Conservation (phyloP, 2,888 invertebrate species). For the Ariolimax columbianus region DNA sequence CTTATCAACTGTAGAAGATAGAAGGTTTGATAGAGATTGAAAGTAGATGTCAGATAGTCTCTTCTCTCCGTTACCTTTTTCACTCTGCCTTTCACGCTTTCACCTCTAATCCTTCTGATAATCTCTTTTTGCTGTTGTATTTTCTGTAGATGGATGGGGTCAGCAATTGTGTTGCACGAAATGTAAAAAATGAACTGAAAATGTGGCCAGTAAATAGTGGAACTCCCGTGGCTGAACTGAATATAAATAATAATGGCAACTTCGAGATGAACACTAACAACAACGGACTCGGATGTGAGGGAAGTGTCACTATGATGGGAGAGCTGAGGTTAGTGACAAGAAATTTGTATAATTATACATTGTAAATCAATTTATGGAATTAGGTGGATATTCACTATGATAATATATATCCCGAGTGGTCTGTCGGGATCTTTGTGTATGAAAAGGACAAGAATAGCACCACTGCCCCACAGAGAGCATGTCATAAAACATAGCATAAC, state of each 20-base stretch:
- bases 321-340: slow-evolving; percentile 49
- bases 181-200: slow-evolving; percentile 28
- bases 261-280: slow-evolving; percentile 52
- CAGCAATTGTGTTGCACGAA: slow-evolving; percentile 48
- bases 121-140: neutral
- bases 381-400: too few relatives aligned
- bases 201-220: neutral
- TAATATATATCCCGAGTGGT: too few relatives aligned
- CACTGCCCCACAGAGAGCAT: too few relatives aligned
- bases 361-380: too few relatives aligned
- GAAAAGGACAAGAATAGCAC: too few relatives aligned
- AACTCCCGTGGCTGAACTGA: slow-evolving; percentile 15
- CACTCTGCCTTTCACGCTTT: neutral
- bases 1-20: too few relatives aligned
- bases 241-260: slow-evolving; percentile 33
- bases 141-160: slow-evolving; percentile 47
- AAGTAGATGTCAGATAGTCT: too few relatives aligned
- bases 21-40: too few relatives aligned
- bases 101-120: neutral
- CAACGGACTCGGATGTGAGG: slow-evolving; percentile 48
- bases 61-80: neutral
- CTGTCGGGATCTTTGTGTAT: too few relatives aligned
- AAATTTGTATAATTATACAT: too few relatives aligned
- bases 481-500: too few relatives aligned
- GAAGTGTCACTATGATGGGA: slow-evolving; percentile 38